Evolutionary conservation across 1,140 invertebrate species (phyloP), one percentile per base, ranked within the genome.

Genomic region (Daktulosphaira vitifoliae): DNA sequence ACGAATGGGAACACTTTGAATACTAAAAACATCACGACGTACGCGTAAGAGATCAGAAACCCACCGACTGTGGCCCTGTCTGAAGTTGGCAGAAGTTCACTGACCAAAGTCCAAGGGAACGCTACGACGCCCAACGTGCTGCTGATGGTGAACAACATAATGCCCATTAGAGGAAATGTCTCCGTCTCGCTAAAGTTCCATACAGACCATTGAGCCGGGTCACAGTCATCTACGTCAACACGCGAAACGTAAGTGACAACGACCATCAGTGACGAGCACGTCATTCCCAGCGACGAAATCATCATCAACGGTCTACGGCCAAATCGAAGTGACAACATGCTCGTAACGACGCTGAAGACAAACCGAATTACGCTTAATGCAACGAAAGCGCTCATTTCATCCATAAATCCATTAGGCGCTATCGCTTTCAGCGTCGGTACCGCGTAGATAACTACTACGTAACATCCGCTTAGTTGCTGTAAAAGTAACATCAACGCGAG

Each of bases 371-470:
- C 67, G 0, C 80, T 81, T 8, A 83, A 69, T 6, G 79, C 59
- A 3, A 81, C 72, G 9, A 81, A 67, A 4, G 78, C 76, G 0
- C 74, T 71, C 68, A 78, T 79, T 56, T 77, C 76, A 66, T 71
- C 23, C 71, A 73, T 22, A 71, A 73, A 18, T 68, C 69, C 49
- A 3, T 77, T 73, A 2, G 75, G 76, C 3, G 76, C 77, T 13
- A 81, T 72, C 67, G 77, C 71, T 22, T 74, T 68, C 66, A 81
- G 84, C 56, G 81, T 76, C 2, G 80, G 78, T 2, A 83, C 79
- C 0, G 83, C 81, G 70, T 86, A 87, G 70, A 86, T 86, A 68
- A 86, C 83, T 2, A 87, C 77, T 1, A 81, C 80, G 72, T 87
- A 83, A 37, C 75, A 74, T 11, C 82, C 82, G 3, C 79, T 77